Percentiles rank a stretch among this genome's conserved stretches.
These are phyloP conservation scores for Anser cygnoides DNA, from an alignment of 2,113 vertebrate genomes.

Conservation along the genomic window DNA sequence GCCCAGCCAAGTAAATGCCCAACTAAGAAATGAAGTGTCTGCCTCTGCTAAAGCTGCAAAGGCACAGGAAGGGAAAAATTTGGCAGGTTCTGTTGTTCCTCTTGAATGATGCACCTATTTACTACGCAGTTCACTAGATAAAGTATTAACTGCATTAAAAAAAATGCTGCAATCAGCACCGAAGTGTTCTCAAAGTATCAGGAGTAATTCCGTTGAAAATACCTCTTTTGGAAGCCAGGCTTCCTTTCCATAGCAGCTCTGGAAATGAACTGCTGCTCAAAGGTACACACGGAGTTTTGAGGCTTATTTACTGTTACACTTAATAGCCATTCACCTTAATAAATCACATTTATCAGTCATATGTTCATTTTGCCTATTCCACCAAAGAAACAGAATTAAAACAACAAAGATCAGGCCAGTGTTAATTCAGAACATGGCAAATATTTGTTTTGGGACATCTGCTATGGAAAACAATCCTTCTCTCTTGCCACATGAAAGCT, in stretches of 20 bases:
- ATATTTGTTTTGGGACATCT: not conserved
- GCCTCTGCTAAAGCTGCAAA: not conserved
- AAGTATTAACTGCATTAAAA: not conserved
- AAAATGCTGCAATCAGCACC: not conserved
- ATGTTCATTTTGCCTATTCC: not conserved
- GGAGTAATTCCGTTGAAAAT: not conserved
- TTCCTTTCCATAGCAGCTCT: not conserved
- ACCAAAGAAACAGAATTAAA: not conserved
- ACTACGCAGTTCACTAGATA: too few relatives aligned
- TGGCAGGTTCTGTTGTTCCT: not conserved
- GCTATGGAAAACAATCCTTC: not conserved
- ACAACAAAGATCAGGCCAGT: not conserved
- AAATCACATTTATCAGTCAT: not conserved
- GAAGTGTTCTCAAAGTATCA: not conserved
- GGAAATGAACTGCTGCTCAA: not conserved
- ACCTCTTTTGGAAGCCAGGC: not conserved
- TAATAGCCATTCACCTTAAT: not conserved
- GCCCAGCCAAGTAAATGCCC: accelerated
- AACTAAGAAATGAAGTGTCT: not conserved
- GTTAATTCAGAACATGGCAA: not conserved
- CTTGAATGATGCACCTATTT: not conserved
- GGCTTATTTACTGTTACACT: not conserved
- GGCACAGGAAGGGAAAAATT: not conserved
- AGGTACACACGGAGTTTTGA: not conserved
- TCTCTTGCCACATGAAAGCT: not conserved